Evolutionary conservation across 1,140 invertebrate genomes (phyloP), one percentile per base, ranked within the genome.

Genomic region (Aphaenogaster floridana): DNA sequence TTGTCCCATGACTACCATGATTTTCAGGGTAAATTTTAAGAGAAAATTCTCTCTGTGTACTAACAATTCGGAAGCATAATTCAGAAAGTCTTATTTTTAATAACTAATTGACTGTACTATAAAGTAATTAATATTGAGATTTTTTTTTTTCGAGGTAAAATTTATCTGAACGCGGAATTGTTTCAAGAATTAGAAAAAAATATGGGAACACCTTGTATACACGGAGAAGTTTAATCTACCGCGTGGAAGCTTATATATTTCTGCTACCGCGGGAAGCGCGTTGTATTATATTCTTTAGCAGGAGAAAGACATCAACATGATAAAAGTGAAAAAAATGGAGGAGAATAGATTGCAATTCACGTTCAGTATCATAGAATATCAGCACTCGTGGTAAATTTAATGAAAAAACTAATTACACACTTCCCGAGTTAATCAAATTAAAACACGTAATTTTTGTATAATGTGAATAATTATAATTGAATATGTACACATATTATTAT

Each of bases 181-280:
- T 21, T 17, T 57, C 5, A 34, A 45, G 1, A 48, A 69, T 21
- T 34, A n/a, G 1, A 5, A 50, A 28, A n/a, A 28, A 71, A n/a
- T 54, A 4, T 7, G 4, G 4, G 4, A 45, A 57, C 15, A 48
- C 21, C 64, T 57, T 71, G 21, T 59, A 71, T 57, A 13, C 36
- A 34, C 6, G 15, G 3, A 34, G 50, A 34, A 21, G 11, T 45
- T 81, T 83, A 61, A 83, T 83, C 21, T 83, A 83, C 13, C 17
- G 15, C 34, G 28, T 48, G 11, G 17, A 21, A 66, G 5, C 78
- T 52, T 64, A 81, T 69, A 69, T 21, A 69, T 69, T 50, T 4
- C 39, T 48, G 5, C 11, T 48, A 57, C n/a, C 15, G 11, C 34
- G 42, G 39, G 17, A 71, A 59, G 7, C 45, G 21, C 66, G 17